Percentiles rank a stretch among this genome's conserved stretches.
phyloP scores from a whole-genome alignment of 2,797 vertebrate species.

The Hyperoplus lanceolatus region DNA sequence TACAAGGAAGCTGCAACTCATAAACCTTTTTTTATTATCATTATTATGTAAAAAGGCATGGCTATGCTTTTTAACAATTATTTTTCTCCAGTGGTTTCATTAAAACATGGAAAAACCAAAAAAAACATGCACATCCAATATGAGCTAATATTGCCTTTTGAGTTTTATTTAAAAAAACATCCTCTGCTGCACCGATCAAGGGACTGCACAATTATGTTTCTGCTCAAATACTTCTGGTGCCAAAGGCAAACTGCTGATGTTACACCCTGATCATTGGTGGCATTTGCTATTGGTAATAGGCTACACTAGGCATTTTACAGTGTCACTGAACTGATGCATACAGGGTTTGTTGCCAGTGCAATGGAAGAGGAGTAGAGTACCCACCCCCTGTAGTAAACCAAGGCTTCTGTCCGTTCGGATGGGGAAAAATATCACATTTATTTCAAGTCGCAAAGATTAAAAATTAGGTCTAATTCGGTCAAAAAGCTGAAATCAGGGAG shows the following conservation, averaged over 20 bases:
- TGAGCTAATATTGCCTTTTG: background rate
- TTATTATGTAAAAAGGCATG: too few relatives aligned
- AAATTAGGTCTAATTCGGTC: background rate
- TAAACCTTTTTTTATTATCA: background rate
- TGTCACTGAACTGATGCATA: constrained; percentile 49
- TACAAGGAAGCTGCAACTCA: constrained; percentile 11
- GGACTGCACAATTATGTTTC: background rate
- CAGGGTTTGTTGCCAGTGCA: constrained; percentile 43
- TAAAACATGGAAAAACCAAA: background rate
- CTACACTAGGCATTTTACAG: constrained; percentile 39
- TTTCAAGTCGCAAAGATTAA: constrained; percentile 1
- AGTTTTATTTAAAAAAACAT: background rate
- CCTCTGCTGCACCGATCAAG: background rate
- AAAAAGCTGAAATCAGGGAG: constrained; percentile 1
- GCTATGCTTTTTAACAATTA: too few relatives aligned
- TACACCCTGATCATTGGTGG: background rate
- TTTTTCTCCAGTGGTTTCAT: too few relatives aligned
- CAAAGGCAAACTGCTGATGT: background rate
- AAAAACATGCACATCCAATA: background rate
- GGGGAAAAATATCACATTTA: constrained; percentile 3
- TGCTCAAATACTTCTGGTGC: background rate
- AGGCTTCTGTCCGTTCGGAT: background rate
- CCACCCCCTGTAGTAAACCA: constrained; percentile 78
- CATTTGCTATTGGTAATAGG: constrained; percentile 7
- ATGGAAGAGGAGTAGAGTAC: constrained; percentile 50